Evolutionary conservation across 53 echinoderm and acorn worm species (phyloP), one percentile per base, ranked within the genome.

Genomic region (Apostichopus leukothele): DNA sequence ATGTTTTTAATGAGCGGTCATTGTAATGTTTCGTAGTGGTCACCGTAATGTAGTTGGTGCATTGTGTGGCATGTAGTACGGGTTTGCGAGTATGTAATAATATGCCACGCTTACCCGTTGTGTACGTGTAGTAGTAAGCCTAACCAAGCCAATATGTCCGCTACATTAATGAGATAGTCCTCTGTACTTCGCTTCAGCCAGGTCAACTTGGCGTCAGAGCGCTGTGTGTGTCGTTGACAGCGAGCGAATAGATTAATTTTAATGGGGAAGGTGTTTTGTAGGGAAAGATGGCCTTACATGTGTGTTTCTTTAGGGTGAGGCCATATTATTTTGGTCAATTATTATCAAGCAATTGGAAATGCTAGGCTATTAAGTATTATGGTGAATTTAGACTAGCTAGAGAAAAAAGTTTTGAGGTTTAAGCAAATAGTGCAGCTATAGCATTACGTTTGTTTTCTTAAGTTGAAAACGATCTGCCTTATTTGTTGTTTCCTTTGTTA

Each of bases 11-110:
- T 67, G 66, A 85, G 85, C 85, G 85, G 85, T 85, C 85, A 85
- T 85, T 85, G 85, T 85, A 60, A 85, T 85, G 85, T 85, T 85
- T 85, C 55, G 68, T 66, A 85, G 85, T 85, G 85, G 85, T 85
- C 85, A 85, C 66, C 85, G 85, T 85, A 85, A 85, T 85, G 85
- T 85, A 81, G 54, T 81, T 54, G 5, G 52, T 77, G 81, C 52
- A 81, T 81, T 59, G 81, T 81, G 25, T 81, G 81, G 81, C 18
- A 81, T 81, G 81, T 81, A 81, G 12, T 39, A 39, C 39, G 39
- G 81, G 54, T 55, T 77, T 81, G 81, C 59, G 21, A 81, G 81
- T 81, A 81, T 81, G 81, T 81, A 23, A 55, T 71, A 71, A 71
- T 19, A 53, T 81, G 81, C 81, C 81, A 81, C 81, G 81, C 81